Base-by-base conservation (phyloP, 2,113 vertebrate species). In the human region DNA sequence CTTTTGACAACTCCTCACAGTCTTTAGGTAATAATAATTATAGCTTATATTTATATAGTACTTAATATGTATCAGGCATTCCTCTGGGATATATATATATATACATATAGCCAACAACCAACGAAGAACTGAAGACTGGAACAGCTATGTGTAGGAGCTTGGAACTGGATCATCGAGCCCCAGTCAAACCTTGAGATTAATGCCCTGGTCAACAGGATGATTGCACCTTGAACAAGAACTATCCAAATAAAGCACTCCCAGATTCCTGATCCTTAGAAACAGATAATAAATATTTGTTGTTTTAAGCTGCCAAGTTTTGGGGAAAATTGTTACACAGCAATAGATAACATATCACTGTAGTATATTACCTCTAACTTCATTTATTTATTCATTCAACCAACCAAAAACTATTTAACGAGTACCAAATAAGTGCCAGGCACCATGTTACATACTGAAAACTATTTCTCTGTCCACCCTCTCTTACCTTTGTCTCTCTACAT, bases 251-350 rank as follows among this genome's bases (percentile, higher is more conserved):
- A 57, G n/a, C 64, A 84, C 64, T 90, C 83, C n/a, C 35, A 85
- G n/a, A 80, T 89, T 82, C 59, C 68, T 95, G 79, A 95, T 45
- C 57, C 81, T 92, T 93, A 95, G 14, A 91, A 86, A 66, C 43
- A 85, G 38, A 92, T 82, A 70, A 92, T 83, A 72, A 45, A 92
- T 83, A 30, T 88, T 64, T 96, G 57, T 48, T 79, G 32, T 96
- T 95, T 97, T 73, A 50, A 92, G 40, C 40, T 72, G 5, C 32
- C 14, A 50, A 55, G 11, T 52, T 94, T 73, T 12, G 61, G 45
- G 61, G 2, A 90, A 79, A 75, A n/a, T 83, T 75, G 20, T 88
- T 97, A 93, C 32, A 61, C 20, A 93, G 45, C 23, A 45, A 40
- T 25, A 90, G 20, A 57, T 91, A 87, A 75, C 30, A 86, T n/a